A percentile compares a stretch with the other conserved stretches of the same genome.
phyloP scores from a whole-genome alignment of 2,113 vertebrate species.

The Lophochroa leadbeateri region DNA sequence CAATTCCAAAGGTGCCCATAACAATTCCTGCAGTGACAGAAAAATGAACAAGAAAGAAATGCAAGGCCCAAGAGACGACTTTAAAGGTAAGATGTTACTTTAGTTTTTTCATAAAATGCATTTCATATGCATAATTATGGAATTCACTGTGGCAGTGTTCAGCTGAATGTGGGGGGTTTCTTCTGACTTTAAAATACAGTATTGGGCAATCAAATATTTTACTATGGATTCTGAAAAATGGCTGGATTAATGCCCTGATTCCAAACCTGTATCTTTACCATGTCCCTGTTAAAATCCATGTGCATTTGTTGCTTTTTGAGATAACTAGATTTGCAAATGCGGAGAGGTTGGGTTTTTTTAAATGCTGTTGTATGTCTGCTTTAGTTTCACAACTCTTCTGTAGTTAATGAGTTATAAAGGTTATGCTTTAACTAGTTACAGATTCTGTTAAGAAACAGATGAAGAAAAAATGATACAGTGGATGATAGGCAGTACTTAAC shows the following conservation, averaged over 20 bases:
- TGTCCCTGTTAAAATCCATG: neutral
- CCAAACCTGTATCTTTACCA: neutral
- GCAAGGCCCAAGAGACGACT: constrained; percentile 84
- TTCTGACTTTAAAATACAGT: neutral
- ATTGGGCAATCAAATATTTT: neutral
- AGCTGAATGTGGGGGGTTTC: neutral
- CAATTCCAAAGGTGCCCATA: constrained; percentile 83
- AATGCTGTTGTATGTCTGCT: neutral
- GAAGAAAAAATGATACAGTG: neutral
- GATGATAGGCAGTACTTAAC: neutral
- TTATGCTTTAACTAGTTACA: neutral
- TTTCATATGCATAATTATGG: neutral
- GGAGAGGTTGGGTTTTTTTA: neutral
- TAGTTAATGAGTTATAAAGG: neutral
- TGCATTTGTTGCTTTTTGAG: neutral
- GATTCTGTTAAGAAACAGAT: neutral
- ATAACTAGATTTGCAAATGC: neutral
- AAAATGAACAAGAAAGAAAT: constrained; percentile 88
- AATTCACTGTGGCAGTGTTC: neutral
- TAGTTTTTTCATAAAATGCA: neutral
- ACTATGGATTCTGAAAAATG: neutral
- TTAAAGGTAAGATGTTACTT: constrained; percentile 83
- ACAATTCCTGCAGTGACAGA: constrained; percentile 82
- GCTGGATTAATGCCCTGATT: neutral
- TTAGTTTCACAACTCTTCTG: neutral